These are phyloP conservation scores for Drosophila longiperda DNA, from an alignment of 2,888 invertebrate species.

Conservation along the genomic window DNA sequence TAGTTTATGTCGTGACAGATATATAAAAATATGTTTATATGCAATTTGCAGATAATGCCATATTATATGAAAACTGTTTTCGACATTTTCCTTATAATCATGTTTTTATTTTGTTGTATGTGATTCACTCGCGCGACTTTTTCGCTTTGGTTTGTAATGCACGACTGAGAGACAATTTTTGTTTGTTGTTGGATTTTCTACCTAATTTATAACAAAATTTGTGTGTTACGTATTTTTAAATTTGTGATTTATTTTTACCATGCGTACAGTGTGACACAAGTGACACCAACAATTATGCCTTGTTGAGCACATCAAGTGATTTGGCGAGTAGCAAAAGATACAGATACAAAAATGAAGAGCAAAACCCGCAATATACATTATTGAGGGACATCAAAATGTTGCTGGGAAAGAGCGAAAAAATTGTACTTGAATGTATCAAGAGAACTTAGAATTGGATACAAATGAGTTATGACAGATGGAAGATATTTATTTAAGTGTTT, in stretches of 20 bases:
- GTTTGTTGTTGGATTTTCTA: not conserved
- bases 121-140: slow-evolving; percentile 14
- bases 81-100: slow-evolving; percentile 16
- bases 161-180: slow-evolving; percentile 28
- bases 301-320: slow-evolving; percentile 32
- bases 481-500: not conserved
- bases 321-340: slow-evolving; percentile 6
- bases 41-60: slow-evolving; percentile 29
- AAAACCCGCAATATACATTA: not conserved
- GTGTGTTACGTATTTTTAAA: slow-evolving; percentile 64
- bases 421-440: not conserved
- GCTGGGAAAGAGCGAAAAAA: not conserved
- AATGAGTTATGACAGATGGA: too few relatives aligned
- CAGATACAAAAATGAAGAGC: not conserved
- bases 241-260: slow-evolving; percentile 77
- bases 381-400: not conserved
- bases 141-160: slow-evolving; percentile 36
- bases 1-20: slow-evolving; percentile 46
- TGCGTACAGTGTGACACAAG: slow-evolving; percentile 59
- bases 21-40: not conserved
- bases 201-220: slow-evolving; percentile 69
- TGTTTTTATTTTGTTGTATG: slow-evolving; percentile 5
- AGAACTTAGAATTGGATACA: not conserved
- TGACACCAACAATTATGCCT: slow-evolving; percentile 29
- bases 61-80: slow-evolving; percentile 2